These are phyloP conservation scores for Peromyscus nudipes DNA, from an alignment of 2,797 vertebrate genomes.

Conservation along the genomic window DNA sequence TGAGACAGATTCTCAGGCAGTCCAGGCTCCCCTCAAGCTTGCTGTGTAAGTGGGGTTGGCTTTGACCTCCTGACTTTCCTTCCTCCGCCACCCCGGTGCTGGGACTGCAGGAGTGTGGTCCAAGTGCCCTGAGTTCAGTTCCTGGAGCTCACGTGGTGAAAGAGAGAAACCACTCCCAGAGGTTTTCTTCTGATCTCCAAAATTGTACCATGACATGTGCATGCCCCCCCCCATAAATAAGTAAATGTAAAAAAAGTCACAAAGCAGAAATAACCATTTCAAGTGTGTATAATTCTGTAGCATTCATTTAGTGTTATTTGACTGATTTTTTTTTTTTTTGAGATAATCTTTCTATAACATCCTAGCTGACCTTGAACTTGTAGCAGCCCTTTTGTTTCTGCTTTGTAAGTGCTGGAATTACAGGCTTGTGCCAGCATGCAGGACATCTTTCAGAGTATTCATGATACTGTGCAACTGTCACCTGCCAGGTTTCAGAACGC, in stretches of 20 bases:
- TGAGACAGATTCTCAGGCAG: background rate
- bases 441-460: background rate
- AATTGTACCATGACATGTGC: background rate
- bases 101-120: too few species aligned
- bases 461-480: rapidly evolving
- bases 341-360: background rate
- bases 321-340: background rate
- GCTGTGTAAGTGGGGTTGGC: background rate
- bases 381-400: background rate
- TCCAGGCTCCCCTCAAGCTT: background rate
- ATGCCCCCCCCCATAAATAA: too few species aligned
- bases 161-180: background rate
- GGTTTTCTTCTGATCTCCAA: background rate
- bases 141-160: too few species aligned
- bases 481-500: background rate
- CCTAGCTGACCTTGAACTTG: background rate
- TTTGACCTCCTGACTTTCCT: background rate
- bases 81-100: too few species aligned
- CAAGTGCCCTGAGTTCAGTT: background rate
- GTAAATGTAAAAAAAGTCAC: background rate
- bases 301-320: background rate
- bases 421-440: background rate
- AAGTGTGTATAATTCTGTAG: background rate
- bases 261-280: background rate
- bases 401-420: background rate